These are phyloP conservation scores for Heliconius sara DNA, from an alignment of 2,888 invertebrate genomes.

Conservation along the genomic window DNA sequence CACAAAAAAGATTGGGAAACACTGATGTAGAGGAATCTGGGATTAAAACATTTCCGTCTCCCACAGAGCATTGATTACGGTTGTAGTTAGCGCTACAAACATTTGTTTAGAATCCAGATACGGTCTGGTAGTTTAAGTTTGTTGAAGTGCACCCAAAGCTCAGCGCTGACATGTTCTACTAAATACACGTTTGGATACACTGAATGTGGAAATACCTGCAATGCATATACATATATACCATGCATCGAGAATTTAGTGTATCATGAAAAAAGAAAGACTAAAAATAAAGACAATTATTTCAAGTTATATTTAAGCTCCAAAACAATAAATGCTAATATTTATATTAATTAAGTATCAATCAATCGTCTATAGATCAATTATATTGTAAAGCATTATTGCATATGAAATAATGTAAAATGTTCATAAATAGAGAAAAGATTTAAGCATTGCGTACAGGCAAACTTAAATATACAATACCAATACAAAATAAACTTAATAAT, in stretches of 20 bases:
- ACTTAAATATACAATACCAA: neutral
- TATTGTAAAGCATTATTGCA: no score
- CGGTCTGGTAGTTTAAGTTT: conserved; percentile 14
- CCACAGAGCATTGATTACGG: conserved; percentile 4
- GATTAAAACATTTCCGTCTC: no score
- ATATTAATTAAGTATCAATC: neutral
- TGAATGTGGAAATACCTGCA: neutral
- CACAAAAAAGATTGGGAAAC: no score
- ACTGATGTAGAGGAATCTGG: no score
- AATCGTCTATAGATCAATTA: no score
- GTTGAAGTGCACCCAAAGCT: neutral
- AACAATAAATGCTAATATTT: neutral
- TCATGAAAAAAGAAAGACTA: no score
- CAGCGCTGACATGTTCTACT: neutral
- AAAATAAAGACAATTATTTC: no score
- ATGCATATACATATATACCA: no score
- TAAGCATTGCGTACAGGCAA: neutral
- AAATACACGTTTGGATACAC: neutral
- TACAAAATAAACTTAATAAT: neutral
- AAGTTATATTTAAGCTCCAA: no score
- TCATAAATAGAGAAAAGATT: neutral
- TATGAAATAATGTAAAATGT: no score
- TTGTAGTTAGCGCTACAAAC: conserved; percentile 7
- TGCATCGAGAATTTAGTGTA: neutral
- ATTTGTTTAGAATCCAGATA: conserved; percentile 10